phyloP scores from a whole-genome alignment of 2,797 vertebrate genomes.

The Ispidina lecontei region DNA sequence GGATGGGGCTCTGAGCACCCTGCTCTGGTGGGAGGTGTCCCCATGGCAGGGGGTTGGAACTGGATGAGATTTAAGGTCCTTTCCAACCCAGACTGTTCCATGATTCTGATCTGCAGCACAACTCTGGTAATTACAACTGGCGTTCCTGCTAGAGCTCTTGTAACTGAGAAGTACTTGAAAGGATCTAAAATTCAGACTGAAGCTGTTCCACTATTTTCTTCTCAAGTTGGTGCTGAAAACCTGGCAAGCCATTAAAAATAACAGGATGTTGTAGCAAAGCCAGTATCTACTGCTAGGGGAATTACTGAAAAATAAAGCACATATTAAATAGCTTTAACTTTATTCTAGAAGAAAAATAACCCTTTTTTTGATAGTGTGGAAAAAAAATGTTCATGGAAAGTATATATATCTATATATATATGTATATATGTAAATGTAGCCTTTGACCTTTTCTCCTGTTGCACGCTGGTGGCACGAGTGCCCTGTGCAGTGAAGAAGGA shows the following conservation, averaged over 20 bases:
- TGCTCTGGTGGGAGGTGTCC: background rate
- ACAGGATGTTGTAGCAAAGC: background rate
- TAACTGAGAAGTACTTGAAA: background rate
- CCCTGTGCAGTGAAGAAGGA: background rate
- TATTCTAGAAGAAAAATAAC: background rate
- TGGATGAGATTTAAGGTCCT: too few species aligned
- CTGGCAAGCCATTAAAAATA: constrained; percentile 23
- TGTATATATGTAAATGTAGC: background rate
- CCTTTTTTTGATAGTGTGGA: background rate
- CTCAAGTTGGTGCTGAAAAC: background rate
- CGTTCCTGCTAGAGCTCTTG: background rate
- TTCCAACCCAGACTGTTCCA: background rate
- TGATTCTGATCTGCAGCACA: background rate
- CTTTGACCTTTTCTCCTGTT: constrained; percentile 11
- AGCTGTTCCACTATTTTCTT: constrained; percentile 1
- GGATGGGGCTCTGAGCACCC: background rate
- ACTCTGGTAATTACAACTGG: background rate
- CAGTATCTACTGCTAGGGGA: background rate
- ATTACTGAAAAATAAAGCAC: background rate
- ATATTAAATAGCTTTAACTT: background rate
- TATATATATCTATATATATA: too few species aligned
- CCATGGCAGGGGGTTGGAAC: background rate
- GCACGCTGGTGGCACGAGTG: constrained; percentile 2
- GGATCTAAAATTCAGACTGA: background rate
- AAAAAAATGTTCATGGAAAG: background rate